Evolutionary conservation across 2,113 vertebrate species (phyloP).

Genomic region (Zonotrichia leucophrys): DNA sequence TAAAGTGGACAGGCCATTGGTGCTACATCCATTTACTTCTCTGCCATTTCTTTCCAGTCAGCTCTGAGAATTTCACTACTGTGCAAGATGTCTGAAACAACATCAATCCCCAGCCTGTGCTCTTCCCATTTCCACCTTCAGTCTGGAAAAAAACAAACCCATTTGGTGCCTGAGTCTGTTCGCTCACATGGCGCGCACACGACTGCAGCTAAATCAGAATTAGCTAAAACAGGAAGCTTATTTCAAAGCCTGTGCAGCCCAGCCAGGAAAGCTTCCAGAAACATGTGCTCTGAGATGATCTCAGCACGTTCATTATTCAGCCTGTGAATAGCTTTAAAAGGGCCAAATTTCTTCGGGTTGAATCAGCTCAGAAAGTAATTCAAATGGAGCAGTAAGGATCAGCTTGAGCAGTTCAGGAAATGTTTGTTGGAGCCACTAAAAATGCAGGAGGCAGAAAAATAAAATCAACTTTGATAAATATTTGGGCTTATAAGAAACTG

Average conservation of each 20-base stretch:
- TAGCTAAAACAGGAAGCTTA: not conserved
- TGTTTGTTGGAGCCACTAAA: not conserved
- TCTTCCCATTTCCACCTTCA: not conserved
- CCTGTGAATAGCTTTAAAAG: constrained; percentile 1
- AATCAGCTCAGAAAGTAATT: not conserved
- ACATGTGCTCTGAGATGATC: not conserved
- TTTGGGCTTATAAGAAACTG: not conserved
- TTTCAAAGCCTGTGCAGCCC: not conserved
- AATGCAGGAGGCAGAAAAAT: not conserved
- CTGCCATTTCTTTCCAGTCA: not conserved
- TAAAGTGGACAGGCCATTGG: not conserved
- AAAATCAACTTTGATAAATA: not conserved
- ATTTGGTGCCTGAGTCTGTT: not conserved
- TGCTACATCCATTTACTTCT: not conserved
- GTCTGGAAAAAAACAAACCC: not conserved
- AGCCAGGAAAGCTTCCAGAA: constrained; percentile 17
- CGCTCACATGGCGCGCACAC: not conserved
- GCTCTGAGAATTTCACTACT: not conserved
- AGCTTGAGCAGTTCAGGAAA: not conserved
- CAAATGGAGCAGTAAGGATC: not conserved
- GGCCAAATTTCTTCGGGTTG: not conserved
- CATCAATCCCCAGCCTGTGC: not conserved
- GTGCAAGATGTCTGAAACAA: not conserved
- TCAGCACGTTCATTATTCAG: not conserved
- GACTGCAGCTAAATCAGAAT: not conserved